These are phyloP conservation scores for Beaufortia kweichowensis DNA, from an alignment of 2,113 vertebrate genomes.

Conservation along the genomic window DNA sequence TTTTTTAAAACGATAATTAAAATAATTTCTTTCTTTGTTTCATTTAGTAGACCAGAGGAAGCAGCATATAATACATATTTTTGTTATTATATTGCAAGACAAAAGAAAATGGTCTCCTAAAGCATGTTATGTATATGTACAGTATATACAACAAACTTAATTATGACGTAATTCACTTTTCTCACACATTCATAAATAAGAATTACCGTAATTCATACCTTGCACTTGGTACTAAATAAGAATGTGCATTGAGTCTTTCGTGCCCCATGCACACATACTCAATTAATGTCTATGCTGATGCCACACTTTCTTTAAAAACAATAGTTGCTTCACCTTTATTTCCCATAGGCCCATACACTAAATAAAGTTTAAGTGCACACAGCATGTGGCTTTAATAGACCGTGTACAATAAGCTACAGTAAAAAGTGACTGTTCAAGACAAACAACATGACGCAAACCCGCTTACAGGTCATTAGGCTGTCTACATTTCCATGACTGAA, in stretches of 20 bases:
- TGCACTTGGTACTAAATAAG: constrained; percentile 14
- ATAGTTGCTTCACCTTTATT: constrained; percentile 29
- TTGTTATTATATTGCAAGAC: too few relatives aligned
- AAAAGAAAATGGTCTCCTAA: too few relatives aligned
- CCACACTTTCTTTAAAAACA: constrained; percentile 26
- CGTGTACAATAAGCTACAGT: background rate
- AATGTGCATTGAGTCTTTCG: constrained; percentile 14
- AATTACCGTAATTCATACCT: background rate
- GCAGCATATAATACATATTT: too few relatives aligned
- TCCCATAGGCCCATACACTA: constrained; percentile 12
- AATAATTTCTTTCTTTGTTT: too few relatives aligned
- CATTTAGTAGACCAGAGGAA: too few relatives aligned
- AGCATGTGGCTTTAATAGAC: background rate
- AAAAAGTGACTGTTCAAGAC: background rate
- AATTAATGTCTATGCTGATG: constrained; percentile 30
- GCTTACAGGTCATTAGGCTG: background rate
- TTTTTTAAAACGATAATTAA: too few relatives aligned
- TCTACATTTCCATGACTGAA: constrained; percentile 1
- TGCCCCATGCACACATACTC: constrained; percentile 7
- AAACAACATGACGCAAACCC: background rate
- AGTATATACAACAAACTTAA: too few relatives aligned
- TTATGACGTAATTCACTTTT: background rate
- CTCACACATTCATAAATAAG: background rate
- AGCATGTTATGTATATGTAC: too few relatives aligned
- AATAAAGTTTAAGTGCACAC: constrained; percentile 24